These are phyloP conservation scores for Malacosoma neustria DNA, from an alignment of 2,888 invertebrate species.

Conservation along the genomic window DNA sequence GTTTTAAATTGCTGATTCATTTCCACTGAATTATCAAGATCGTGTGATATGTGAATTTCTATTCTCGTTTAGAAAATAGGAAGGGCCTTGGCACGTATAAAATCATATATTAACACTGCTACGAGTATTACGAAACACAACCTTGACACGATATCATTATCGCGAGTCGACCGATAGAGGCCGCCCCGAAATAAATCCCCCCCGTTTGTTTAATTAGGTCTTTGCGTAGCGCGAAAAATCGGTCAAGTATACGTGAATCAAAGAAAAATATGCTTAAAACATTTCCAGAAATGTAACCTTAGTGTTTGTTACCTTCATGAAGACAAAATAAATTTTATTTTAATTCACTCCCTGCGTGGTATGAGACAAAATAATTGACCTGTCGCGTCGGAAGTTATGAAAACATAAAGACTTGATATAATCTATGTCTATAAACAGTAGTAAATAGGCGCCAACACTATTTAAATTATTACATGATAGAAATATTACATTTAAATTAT, in stretches of 20 bases:
- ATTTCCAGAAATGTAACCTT: slow-evolving; percentile 41
- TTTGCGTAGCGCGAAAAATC: slow-evolving; percentile 50
- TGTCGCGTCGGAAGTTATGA: slow-evolving; percentile 37
- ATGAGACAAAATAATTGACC: slow-evolving; percentile 41
- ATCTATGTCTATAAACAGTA: slow-evolving; percentile 43
- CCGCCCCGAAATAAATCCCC: slow-evolving; percentile 56
- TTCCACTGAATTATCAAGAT: not conserved
- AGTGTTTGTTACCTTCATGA: slow-evolving; percentile 6
- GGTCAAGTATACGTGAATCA: slow-evolving; percentile 53
- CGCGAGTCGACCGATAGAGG: slow-evolving; percentile 58
- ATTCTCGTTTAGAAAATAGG: slow-evolving; percentile 33
- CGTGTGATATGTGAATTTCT: not conserved
- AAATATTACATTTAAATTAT: slow-evolving; percentile 2
- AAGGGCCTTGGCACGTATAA: slow-evolving; percentile 53
- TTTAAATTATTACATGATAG: slow-evolving; percentile 18
- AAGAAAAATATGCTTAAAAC: slow-evolving; percentile 39
- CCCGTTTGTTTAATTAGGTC: slow-evolving; percentile 50
- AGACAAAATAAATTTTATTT: slow-evolving; percentile 18
- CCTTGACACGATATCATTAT: slow-evolving; percentile 71
- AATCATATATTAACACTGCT: slow-evolving; percentile 26
- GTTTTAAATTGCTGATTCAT: slow-evolving; percentile 21
- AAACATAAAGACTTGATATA: slow-evolving; percentile 47
- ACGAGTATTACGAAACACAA: slow-evolving; percentile 47
- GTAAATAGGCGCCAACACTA: slow-evolving; percentile 40
- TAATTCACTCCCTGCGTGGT: slow-evolving; percentile 21